Evolutionary conservation across 53 echinoderm and acorn worm species (phyloP).

Genomic region (Apostichopus leukothele): DNA sequence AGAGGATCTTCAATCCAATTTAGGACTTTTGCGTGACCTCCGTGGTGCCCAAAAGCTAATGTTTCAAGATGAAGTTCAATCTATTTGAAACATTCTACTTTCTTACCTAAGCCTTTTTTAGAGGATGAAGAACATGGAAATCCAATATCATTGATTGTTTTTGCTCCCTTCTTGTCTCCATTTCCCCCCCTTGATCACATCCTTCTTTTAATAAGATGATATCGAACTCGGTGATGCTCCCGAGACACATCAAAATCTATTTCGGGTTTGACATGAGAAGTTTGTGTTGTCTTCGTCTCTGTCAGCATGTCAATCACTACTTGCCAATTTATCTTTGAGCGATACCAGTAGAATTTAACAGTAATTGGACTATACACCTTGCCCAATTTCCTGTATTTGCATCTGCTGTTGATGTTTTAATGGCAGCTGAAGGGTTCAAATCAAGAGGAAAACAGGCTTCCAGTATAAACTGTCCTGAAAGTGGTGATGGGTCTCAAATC

Average conservation of each 20-base stretch:
- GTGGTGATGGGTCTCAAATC: not conserved
- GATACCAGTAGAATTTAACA: not conserved
- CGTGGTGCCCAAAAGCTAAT: not conserved
- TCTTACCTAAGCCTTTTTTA: conserved; percentile 1
- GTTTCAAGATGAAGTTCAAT: conserved; percentile 6
- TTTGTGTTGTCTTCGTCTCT: not conserved
- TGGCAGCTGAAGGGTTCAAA: conserved; percentile 6
- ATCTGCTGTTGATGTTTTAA: conserved; percentile 26
- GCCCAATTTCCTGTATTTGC: conserved; percentile 20
- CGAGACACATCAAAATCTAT: not conserved
- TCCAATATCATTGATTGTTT: conserved; percentile 15
- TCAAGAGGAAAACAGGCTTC: not conserved
- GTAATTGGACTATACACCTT: conserved; percentile 38
- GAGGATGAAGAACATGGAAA: conserved; percentile 7
- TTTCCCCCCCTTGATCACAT: not conserved
- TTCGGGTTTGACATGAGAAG: not conserved
- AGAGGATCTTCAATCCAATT: conserved; percentile 14
- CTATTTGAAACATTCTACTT: not conserved
- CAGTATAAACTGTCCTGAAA: not conserved
- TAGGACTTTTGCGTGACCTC: not conserved
- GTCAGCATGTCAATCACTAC: conserved; percentile 6
- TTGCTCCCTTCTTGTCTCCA: not conserved
- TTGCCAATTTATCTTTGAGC: not conserved
- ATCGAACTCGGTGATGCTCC: not conserved
- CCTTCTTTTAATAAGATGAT: conserved; percentile 3